Conservation (phyloP, 1,140 invertebrate genomes). For the Doryteuthis pealeii region DNA sequence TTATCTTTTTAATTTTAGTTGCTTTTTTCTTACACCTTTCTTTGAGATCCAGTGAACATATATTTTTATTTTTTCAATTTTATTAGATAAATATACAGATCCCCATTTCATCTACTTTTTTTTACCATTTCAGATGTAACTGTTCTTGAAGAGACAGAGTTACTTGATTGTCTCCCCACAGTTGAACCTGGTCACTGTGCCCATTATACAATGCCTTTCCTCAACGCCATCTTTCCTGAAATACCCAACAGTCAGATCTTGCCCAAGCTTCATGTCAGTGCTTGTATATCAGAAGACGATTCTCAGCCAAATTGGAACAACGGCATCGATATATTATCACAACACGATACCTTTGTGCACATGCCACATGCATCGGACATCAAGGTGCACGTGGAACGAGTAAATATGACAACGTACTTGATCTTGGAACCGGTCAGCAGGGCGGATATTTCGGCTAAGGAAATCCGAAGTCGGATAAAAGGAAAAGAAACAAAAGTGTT, state of each 20-base stretch:
- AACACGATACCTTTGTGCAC: constrained; percentile 65
- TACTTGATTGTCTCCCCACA: constrained; percentile 47
- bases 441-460: constrained; percentile 72
- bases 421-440: constrained; percentile 69
- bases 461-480: constrained; percentile 68
- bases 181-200: constrained; percentile 39
- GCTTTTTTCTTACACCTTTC: too few species aligned
- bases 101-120: too few species aligned
- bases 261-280: constrained; percentile 44
- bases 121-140: constrained; percentile 33
- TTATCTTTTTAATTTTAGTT: too few species aligned
- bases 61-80: too few species aligned
- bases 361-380: constrained; percentile 71
- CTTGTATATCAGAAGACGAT: constrained; percentile 21
- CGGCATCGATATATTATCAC: constrained; percentile 53
- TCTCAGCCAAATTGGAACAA: constrained; percentile 56
- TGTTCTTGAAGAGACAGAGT: constrained; percentile 57
- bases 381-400: constrained; percentile 68
- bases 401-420: constrained; percentile 65
- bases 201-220: constrained; percentile 57
- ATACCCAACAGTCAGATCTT: constrained; percentile 26
- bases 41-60: too few species aligned
- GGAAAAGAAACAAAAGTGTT: constrained; percentile 26
- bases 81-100: too few species aligned
- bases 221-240: constrained; percentile 38